Evolutionary conservation across 2,113 vertebrate genomes (phyloP).

Genomic region (Pollimyrus isidori): DNA sequence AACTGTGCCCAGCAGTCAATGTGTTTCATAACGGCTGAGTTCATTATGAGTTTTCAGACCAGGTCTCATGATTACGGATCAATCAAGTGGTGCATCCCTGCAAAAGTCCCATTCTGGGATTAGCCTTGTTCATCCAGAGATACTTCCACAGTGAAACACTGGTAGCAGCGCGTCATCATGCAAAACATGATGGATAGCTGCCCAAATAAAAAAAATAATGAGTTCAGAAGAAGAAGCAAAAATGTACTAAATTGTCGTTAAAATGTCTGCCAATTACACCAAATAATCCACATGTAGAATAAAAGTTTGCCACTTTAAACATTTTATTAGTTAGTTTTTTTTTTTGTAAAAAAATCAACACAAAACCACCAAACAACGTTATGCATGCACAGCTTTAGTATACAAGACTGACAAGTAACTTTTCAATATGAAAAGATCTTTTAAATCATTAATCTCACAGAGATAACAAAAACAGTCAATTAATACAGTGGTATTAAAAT

Average conservation of each 20-base stretch:
- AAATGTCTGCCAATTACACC: not conserved
- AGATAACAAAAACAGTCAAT: conserved; percentile 65
- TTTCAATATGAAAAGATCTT: conserved; percentile 96
- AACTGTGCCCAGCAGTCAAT: conserved; percentile 25
- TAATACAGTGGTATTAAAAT: conserved; percentile 70
- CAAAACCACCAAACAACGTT: conserved; percentile 67
- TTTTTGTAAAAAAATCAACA: conserved; percentile 55
- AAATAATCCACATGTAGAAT: not conserved
- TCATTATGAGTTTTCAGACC: conserved; percentile 2
- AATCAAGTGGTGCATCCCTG: conserved; percentile 5
- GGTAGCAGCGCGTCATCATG: not conserved
- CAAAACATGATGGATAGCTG: not conserved
- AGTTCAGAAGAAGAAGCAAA: not conserved
- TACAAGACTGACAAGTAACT: conserved; percentile 81
- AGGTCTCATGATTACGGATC: not conserved
- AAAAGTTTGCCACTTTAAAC: conserved; percentile 46
- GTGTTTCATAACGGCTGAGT: conserved; percentile 29
- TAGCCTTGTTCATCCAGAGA: not conserved
- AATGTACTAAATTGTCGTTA: not conserved
- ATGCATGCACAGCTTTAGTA: conserved; percentile 88
- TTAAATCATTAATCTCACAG: conserved; percentile 78
- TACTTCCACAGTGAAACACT: not conserved
- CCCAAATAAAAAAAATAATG: not conserved
- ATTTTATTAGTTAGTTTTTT: conserved; percentile 66
- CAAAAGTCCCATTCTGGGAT: not conserved